Percentiles rank a stretch among this genome's conserved stretches.
Evolutionary conservation across 2,888 invertebrate genomes (phyloP).

Genomic region (Thera britannica): DNA sequence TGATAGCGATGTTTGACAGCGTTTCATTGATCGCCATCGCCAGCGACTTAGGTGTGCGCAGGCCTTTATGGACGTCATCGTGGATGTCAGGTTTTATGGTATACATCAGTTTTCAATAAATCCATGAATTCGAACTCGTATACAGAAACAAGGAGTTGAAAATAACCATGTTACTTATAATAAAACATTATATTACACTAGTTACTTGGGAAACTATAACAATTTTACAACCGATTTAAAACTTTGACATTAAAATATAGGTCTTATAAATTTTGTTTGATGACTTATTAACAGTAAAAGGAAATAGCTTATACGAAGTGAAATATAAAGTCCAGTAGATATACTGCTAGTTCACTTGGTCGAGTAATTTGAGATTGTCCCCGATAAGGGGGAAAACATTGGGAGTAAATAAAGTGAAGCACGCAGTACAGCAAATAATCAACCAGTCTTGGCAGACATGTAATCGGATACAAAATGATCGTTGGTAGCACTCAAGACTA

Average conservation of each 20-base stretch:
- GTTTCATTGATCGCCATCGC: no score
- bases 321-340: constrained; percentile 35
- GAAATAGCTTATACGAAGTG: constrained; percentile 14
- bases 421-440: constrained; percentile 68
- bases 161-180: constrained; percentile 54
- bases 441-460: constrained; percentile 63
- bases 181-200: constrained; percentile 55
- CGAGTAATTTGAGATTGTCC: constrained; percentile 63
- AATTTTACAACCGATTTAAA: constrained; percentile 33
- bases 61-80: constrained; percentile 44
- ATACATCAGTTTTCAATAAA: constrained; percentile 72
- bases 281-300: constrained; percentile 9
- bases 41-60: no score
- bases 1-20: no score
- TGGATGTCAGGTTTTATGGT: constrained; percentile 67
- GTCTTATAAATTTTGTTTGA: constrained; percentile 17
- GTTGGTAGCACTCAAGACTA: constrained; percentile 59
- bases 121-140: constrained; percentile 57
- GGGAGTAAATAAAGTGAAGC: constrained; percentile 67
- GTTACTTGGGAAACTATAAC: constrained; percentile 44
- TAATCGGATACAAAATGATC: constrained; percentile 76
- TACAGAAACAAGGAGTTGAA: constrained; percentile 62
- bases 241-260: constrained; percentile 18
- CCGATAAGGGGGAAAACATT: constrained; percentile 62
- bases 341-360: constrained; percentile 47